These are phyloP conservation scores for Dasypus novemcinctus DNA, from an alignment of 2,113 vertebrate species.

Conservation along the genomic window DNA sequence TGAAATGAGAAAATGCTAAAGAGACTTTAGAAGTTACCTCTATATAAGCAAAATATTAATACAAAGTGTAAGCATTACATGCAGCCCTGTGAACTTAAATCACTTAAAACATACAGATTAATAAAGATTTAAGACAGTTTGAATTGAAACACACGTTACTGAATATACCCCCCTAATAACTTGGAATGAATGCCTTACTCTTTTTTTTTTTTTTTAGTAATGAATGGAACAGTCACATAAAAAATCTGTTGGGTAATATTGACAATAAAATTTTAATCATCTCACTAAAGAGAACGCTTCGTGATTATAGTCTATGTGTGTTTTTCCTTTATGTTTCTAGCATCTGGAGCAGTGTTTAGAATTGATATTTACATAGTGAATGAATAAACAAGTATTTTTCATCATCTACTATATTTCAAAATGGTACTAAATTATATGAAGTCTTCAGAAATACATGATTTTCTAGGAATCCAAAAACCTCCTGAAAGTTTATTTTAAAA, in stretches of 20 bases:
- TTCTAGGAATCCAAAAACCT: neutral
- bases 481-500: neutral
- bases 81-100: neutral
- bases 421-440: neutral
- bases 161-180: neutral
- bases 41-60: neutral
- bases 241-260: neutral
- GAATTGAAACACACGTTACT: neutral
- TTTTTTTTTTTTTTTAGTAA: neutral
- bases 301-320: neutral
- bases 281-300: neutral
- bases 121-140: neutral
- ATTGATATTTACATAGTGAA: neutral
- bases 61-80: neutral
- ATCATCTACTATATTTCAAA: neutral
- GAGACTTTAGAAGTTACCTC: neutral
- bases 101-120: neutral
- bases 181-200: neutral
- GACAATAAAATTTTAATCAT: neutral
- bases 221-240: neutral
- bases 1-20: neutral
- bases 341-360: neutral
- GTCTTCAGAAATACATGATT: neutral
- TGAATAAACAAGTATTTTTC: neutral
- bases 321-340: neutral